phyloP scores from a whole-genome alignment of 2,888 invertebrate genomes.

The Hirtodrosophila duncani region DNA sequence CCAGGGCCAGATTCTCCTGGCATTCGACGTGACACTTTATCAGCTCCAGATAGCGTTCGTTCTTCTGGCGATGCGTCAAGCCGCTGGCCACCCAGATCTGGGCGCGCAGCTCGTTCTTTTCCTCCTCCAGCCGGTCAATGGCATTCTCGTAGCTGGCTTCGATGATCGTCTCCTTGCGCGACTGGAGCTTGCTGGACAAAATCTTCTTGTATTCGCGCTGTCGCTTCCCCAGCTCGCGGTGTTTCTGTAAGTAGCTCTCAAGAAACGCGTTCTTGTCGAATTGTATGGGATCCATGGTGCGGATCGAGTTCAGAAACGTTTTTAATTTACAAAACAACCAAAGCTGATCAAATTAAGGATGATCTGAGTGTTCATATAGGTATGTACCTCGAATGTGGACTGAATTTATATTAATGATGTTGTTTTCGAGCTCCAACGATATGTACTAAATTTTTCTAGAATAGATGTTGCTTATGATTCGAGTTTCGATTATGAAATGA shows the following conservation, averaged over 20 bases:
- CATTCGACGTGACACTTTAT: slow-evolving; percentile 74
- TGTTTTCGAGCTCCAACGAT: not conserved
- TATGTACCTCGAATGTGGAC: not conserved
- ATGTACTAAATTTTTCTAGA: too few species aligned
- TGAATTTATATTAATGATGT: slow-evolving; percentile 7
- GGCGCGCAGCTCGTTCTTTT: slow-evolving; percentile 71
- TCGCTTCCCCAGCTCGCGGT: slow-evolving; percentile 72
- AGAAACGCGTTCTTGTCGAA: slow-evolving; percentile 58
- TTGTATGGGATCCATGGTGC: slow-evolving; percentile 31
- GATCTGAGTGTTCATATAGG: not conserved
- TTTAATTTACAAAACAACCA: slow-evolving; percentile 21
- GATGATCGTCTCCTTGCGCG: slow-evolving; percentile 71
- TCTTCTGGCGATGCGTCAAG: slow-evolving; percentile 57
- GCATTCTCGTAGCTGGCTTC: slow-evolving; percentile 70
- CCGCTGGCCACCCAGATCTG: slow-evolving; percentile 76
- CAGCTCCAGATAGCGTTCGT: slow-evolving; percentile 51
- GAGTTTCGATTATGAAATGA: too few species aligned
- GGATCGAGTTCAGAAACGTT: not conserved
- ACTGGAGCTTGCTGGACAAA: slow-evolving; percentile 63
- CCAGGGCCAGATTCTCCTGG: slow-evolving; percentile 69
- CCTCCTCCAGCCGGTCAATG: slow-evolving; percentile 64
- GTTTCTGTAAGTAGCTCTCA: slow-evolving; percentile 62
- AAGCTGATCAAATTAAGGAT: slow-evolving; percentile 5
- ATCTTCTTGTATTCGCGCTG: slow-evolving; percentile 76
- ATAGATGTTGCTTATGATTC: too few species aligned